A percentile compares a stretch with the other conserved stretches of the same genome.
Conservation (phyloP, 2,888 invertebrate species). For the Drosophila birchii region DNA sequence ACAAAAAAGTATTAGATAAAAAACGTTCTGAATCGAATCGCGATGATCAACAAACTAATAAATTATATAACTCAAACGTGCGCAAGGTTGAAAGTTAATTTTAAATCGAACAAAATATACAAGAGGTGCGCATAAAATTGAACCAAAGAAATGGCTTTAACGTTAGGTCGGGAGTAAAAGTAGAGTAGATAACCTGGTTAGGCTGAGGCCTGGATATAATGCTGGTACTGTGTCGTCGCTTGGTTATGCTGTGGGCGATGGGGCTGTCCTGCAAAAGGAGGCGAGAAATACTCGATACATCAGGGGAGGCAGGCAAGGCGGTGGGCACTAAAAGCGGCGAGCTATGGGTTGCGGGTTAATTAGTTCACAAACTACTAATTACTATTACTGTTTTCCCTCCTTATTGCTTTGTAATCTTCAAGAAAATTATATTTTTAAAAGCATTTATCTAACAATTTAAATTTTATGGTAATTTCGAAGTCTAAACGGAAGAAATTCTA, state of each 20-base stretch:
- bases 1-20: constrained; percentile 37
- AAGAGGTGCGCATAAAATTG: constrained; percentile 37
- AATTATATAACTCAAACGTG: constrained; percentile 18
- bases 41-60: constrained; percentile 6
- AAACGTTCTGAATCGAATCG: neutral
- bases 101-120: constrained; percentile 6
- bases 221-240: constrained; percentile 90
- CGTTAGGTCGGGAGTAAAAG: constrained; percentile 30
- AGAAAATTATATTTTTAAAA: neutral
- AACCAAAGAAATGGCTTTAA: constrained; percentile 20
- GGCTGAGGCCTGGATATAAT: constrained; percentile 85
- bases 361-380: neutral
- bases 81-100: constrained; percentile 17
- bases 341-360: constrained; percentile 29
- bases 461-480: too few species aligned
- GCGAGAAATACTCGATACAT: constrained; percentile 61
- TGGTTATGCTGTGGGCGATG: constrained; percentile 87
- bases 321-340: constrained; percentile 50
- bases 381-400: neutral
- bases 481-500: neutral
- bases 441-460: neutral
- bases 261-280: constrained; percentile 86
- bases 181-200: constrained; percentile 84
- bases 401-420: neutral
- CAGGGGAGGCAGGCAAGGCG: constrained; percentile 45